Evolutionary conservation across 2,113 vertebrate species (phyloP), one percentile per base, ranked within the genome.

Genomic region (Dolichotis patagonum): DNA sequence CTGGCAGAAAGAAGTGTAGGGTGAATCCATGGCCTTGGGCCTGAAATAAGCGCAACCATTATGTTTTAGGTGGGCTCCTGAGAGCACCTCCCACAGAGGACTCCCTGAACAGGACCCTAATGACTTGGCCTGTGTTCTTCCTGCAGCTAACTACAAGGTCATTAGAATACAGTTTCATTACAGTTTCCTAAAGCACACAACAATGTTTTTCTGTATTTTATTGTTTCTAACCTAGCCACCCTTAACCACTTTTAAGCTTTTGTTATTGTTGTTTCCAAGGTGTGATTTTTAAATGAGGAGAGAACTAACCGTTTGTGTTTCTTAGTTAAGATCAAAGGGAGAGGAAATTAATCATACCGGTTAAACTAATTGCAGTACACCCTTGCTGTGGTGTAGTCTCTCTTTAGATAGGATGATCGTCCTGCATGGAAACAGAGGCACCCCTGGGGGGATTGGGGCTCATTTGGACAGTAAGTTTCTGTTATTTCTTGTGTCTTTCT

Each of bases 241-340:
- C 38, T 67, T 86, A 85, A 56, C 2, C 38, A 71, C 67, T 60
- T 82, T 56, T 38, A 65, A 2, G 52, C 46, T 89, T 43, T 60
- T 80, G 20, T 52, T 56, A 65, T 35, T 91, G 54, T 60, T 49
- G 7, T 26, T 90, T 32, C 58, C 77, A 60, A 56, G 46, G 84
- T 58, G n/a, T 43, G n/a, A 81, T 30, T 94, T 85, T 13, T 82
- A 96, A 85, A 81, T 82, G 7, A 73, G 80, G 95, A 62, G 56
- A 83, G 83, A 41, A 38, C 41, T 17, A 92, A 54, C 35, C 28
- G n/a, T 81, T 17, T 17, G n/a, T 46, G 26, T 78, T 94, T 85
- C 7, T 30, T 38, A 43, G 49, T 63, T 81, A 88, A 71, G 46
- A 56, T 67, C 30, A 77, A 26, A 83, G 32, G 16, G 85, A 94